Evolutionary conservation across 2,888 invertebrate species (phyloP), one percentile per base, ranked within the genome.

Genomic region (Drosophila conformis): DNA sequence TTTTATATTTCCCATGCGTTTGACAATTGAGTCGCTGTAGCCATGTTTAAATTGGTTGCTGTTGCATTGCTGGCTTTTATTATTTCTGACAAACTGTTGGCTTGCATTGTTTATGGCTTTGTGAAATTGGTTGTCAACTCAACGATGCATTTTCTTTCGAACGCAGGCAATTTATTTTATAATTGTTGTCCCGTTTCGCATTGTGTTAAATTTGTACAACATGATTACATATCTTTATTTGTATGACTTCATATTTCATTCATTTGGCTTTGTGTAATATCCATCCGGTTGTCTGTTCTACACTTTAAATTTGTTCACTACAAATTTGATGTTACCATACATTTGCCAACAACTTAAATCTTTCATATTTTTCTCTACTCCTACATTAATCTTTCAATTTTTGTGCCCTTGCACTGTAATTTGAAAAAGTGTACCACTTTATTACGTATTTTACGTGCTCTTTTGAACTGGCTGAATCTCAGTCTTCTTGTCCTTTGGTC

Each of bases 31-130:
- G 25, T 11, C 11, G 40, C 13, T 70, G 52, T 33, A n/a, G 36
- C 15, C 38, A 46, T 29, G 29, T 70, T 70, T 70, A 18, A 70
- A 54, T 54, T 52, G 42, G 13, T 21, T 46, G 25, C 31, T 25
- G 53, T 71, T 56, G 40, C 29, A 49, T 58, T 63, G 27, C 53
- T 35, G 49, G 54, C 27, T 76, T 58, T 31, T 76, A 54, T 57
- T 61, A 46, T 58, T 60, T 38, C 25, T 54, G 31, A 42, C 38
- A 49, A 54, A 21, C 33, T 25, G 13, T 40, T 21, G 38, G 18
- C 31, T 21, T 11, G 21, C 40, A 42, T 62, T 48, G 56, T 42
- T 57, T 40, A 25, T 29, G 51, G 48, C 27, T n/a, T 8, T 33
- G 54, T 35, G 29, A 54, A 25, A 38, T 38, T 42, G n/a, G 8